Evolutionary conservation across 2,113 vertebrate genomes (phyloP), one percentile per base, ranked within the genome.

Genomic region (Etheostoma cragini): DNA sequence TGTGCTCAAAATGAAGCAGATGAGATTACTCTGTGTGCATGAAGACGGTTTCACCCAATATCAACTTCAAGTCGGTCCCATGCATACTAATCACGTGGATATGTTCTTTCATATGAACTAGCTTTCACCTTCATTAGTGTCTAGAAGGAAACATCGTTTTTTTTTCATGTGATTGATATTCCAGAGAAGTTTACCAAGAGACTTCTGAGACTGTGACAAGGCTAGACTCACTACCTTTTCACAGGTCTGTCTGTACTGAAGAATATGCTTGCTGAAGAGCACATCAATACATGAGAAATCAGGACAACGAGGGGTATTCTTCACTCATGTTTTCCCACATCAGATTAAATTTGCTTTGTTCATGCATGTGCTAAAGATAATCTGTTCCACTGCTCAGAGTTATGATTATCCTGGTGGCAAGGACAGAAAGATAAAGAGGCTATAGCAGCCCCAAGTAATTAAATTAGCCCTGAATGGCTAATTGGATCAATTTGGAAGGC

Each of bases 401-500:
- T 87, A 82, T 89, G 88, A 91, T 92, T 87, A 92, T 93, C 86
- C 81, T 83, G 80, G 83, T 89, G 85, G 91, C 91, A 94, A 92
- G 89, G 91, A 93, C 93, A 85, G 90, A 89, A 87, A 88, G 90
- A 86, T 92, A 82, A 91, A 87, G 91, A 84, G 85, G 85, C 90
- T 86, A 81, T 78, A 87, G 87, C 88, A 88, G 87, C 84, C 83
- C 83, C 71, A 57, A 88, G 87, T 94, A 93, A 94, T 93, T 91
- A 90, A 93, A 94, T 94, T 92, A 94, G 84, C 90, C 90, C 87
- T 85, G 83, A 93, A 91, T 89, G 86, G 90, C 93, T 94, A 94
- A 94, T 94, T 94, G 93, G 92, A 95, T 94, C 92, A 91, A 91
- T 94, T 93, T 94, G 81, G 90, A 90, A 93, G 88, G 91, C 91